Evolutionary conservation across 2,113 vertebrate genomes (phyloP), one percentile per base, ranked within the genome.

Genomic region (Equus quagga): DNA sequence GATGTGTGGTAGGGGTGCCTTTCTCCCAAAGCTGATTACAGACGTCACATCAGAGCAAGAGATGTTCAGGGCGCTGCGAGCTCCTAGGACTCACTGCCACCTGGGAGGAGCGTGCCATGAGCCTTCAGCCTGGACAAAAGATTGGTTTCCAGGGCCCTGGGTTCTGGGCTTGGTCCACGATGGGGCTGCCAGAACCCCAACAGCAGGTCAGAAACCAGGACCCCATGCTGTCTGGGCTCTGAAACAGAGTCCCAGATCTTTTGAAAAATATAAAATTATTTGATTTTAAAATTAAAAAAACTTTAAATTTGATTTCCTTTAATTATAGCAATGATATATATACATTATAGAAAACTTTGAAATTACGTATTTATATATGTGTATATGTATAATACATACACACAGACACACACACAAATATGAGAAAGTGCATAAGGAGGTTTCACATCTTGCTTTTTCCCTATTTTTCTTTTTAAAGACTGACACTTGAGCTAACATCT

Each of bases 11-110:
- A 8, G 36, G 2, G 0, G 8, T 78, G 36, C 44, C 78, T 76
- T 83, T 60, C 90, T 73, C 79, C 95, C 75, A 85, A 26, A 85
- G 23, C 82, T 76, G 31, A 65, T 89, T 92, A 86, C 49, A 18
- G 31, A 7, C 14, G 85, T 94, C 24, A 26, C 51, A 72, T 2
- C 12, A 13, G 65, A 96, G 36, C 49, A 92, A 24, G n/a, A 26
- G 10, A 33, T 60, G 1, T 69, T 89, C 60, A 62, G 73, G 67
- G 24, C 69, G 64, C 49, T 2, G 17, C 1, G 65, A 46, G 2
- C 44, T 58, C 9, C 0, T 60, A 86, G 62, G 19, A 75, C 44
- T 9, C 41, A 33, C 33, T 6, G 5, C 23, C 46, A 9, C 14
- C 2, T 18, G 6, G 10, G 9, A 64, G 56, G 24, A 26, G 26